Evolutionary conservation across 2,888 invertebrate genomes (phyloP).

Genomic region (Ornithoptera alexandrae): DNA sequence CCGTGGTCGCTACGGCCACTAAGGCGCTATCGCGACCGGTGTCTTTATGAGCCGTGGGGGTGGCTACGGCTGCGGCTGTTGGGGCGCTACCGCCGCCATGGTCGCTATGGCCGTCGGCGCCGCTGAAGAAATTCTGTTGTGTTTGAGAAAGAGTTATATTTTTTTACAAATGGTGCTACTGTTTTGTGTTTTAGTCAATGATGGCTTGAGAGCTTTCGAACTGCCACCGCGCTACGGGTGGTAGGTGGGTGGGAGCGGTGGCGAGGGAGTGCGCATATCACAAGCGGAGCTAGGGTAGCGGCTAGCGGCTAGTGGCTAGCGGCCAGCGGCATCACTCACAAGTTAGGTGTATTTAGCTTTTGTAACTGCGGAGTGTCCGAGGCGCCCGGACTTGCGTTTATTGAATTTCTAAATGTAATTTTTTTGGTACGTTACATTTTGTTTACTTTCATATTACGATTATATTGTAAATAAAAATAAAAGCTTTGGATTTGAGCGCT

Average conservation of each 20-base stretch:
- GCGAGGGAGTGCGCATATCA: conserved; percentile 26
- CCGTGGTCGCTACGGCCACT: too few relatives aligned
- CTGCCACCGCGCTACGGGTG: conserved; percentile 56
- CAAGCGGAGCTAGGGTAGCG: conserved; percentile 15
- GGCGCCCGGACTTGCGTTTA: conserved; percentile 43
- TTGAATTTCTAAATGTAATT: conserved; percentile 65
- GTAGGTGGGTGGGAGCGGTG: conserved; percentile 21
- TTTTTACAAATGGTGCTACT: conserved; percentile 79
- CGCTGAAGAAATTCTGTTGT: conserved; percentile 46
- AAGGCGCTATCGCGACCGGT: conserved; percentile 23
- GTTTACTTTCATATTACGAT: conserved; percentile 77
- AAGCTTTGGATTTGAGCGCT: conserved; percentile 75
- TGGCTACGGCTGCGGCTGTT: too few relatives aligned
- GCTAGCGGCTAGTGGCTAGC: conserved; percentile 3
- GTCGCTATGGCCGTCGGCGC: conserved; percentile 31
- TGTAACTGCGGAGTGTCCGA: conserved; percentile 53
- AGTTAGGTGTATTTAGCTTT: conserved; percentile 67
- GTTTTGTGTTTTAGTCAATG: conserved; percentile 73
- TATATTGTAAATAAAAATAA: conserved; percentile 79
- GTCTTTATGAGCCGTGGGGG: too few relatives aligned
- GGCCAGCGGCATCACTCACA: conserved; percentile 33
- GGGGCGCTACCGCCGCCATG: conserved; percentile 23
- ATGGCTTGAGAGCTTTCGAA: conserved; percentile 65
- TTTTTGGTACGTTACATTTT: conserved; percentile 75
- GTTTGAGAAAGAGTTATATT: conserved; percentile 62